Evolutionary conservation across 2,797 vertebrate species (phyloP).

Genomic region (Neosalanx taihuensis): DNA sequence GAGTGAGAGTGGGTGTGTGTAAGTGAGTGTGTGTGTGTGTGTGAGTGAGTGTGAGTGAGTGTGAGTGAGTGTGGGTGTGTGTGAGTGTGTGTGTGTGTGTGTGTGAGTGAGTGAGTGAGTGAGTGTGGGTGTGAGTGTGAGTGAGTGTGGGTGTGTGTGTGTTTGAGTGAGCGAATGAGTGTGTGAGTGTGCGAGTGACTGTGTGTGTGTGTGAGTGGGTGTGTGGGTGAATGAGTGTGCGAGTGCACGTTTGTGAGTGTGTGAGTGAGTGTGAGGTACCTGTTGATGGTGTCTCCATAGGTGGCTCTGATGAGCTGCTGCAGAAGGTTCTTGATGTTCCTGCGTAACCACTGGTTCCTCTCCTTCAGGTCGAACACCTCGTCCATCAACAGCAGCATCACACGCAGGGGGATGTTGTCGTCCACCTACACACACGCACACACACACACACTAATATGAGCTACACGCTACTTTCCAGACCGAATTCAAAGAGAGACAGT

Average conservation of each 20-base stretch:
- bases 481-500: not conserved
- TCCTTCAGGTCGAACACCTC: slow-evolving; percentile 98
- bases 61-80: not conserved
- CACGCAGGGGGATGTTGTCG: slow-evolving; percentile 93
- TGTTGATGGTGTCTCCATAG: slow-evolving; percentile 96
- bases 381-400: slow-evolving; percentile 98
- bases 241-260: too few relatives aligned
- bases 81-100: not conserved
- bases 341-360: slow-evolving; percentile 95
- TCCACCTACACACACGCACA: slow-evolving; percentile 78
- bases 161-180: not conserved
- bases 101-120: slow-evolving; percentile 12
- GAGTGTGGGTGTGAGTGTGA: too few relatives aligned
- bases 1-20: not conserved
- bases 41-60: not conserved
- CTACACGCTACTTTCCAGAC: not conserved
- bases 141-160: too few relatives aligned
- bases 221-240: too few relatives aligned
- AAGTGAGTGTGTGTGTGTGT: not conserved
- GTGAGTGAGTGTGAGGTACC: slow-evolving; percentile 65
- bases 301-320: slow-evolving; percentile 95
- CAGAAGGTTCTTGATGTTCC: slow-evolving; percentile 98
- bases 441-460: not conserved
- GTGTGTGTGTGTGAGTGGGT: not conserved
- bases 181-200: not conserved